phyloP scores from a whole-genome alignment of 2,113 vertebrate species.

The Gymnocephalus cernua region DNA sequence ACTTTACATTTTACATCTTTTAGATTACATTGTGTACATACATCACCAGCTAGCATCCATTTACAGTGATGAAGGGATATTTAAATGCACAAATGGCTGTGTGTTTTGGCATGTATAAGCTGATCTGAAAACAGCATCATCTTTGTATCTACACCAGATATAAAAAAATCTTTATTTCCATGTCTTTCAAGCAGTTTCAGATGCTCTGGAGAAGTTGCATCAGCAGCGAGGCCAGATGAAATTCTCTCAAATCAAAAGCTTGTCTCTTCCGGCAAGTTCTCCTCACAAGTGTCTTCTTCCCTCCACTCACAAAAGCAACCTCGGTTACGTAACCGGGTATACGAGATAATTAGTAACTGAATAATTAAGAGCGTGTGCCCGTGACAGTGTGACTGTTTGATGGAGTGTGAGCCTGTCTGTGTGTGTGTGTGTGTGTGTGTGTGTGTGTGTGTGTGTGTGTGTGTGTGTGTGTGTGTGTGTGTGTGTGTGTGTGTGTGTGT shows the following conservation, averaged over 20 bases:
- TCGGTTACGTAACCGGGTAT: slow-evolving; percentile 71
- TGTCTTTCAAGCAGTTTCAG: slow-evolving; percentile 67
- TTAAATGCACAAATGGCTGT: background rate
- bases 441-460: background rate
- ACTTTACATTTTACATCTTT: too few relatives aligned
- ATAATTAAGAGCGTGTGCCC: slow-evolving; percentile 76
- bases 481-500: slow-evolving; percentile 16
- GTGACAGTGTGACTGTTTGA: slow-evolving; percentile 68
- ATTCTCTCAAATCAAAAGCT: slow-evolving; percentile 57
- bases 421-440: too few relatives aligned
- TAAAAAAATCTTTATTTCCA: slow-evolving; percentile 30
- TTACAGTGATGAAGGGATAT: background rate
- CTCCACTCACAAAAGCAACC: slow-evolving; percentile 65
- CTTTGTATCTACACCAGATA: slow-evolving; percentile 33
- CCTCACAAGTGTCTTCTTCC: slow-evolving; percentile 46
- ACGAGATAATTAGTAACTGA: slow-evolving; percentile 74
- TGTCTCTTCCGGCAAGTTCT: slow-evolving; percentile 56
- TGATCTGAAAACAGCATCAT: background rate
- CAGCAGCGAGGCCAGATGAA: slow-evolving; percentile 65
- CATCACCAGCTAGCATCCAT: background rate
- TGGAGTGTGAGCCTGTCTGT: slow-evolving; percentile 38
- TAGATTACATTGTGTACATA: background rate
- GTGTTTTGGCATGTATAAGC: background rate
- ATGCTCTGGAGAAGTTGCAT: slow-evolving; percentile 75
- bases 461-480: slow-evolving; percentile 21